Percentiles rank a stretch among this genome's conserved stretches.
Evolutionary conservation across 2,113 vertebrate genomes (phyloP).

Genomic region (Rhabdornis inornatus): DNA sequence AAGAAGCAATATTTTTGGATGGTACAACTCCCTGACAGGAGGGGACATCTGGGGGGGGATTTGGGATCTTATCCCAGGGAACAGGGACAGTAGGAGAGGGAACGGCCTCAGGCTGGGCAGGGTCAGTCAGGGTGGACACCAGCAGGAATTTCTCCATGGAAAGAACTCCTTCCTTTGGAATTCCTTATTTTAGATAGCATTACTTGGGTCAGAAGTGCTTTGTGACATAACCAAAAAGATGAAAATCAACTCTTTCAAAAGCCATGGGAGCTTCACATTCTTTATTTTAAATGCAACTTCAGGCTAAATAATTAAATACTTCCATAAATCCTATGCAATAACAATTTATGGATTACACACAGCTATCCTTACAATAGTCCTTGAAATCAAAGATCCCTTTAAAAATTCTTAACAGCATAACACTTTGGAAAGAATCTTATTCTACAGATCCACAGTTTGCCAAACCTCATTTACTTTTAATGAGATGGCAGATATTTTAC

Average conservation of each 20-base stretch:
- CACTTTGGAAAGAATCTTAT: background rate
- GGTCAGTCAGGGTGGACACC: rapidly evolving
- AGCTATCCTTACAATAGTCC: background rate
- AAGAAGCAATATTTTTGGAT: background rate
- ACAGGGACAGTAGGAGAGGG: background rate
- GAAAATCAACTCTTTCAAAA: background rate
- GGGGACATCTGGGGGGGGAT: background rate
- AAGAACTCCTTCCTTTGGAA: background rate
- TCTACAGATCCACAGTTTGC: background rate
- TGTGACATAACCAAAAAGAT: background rate
- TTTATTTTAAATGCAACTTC: background rate
- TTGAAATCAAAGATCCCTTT: slow-evolving; percentile 4
- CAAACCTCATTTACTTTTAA: slow-evolving; percentile 44
- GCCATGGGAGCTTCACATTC: background rate
- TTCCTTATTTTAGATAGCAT: background rate
- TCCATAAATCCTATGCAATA: background rate
- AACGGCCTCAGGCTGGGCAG: background rate
- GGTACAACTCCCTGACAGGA: background rate
- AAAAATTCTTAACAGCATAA: background rate
- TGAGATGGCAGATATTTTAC: slow-evolving; percentile 35
- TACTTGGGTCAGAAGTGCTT: background rate
- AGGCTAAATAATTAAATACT: background rate
- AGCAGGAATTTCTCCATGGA: background rate
- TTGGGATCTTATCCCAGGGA: background rate
- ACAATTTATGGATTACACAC: background rate